Evolutionary conservation across 2,113 vertebrate genomes (phyloP).

Genomic region (Saimiri boliviensis): DNA sequence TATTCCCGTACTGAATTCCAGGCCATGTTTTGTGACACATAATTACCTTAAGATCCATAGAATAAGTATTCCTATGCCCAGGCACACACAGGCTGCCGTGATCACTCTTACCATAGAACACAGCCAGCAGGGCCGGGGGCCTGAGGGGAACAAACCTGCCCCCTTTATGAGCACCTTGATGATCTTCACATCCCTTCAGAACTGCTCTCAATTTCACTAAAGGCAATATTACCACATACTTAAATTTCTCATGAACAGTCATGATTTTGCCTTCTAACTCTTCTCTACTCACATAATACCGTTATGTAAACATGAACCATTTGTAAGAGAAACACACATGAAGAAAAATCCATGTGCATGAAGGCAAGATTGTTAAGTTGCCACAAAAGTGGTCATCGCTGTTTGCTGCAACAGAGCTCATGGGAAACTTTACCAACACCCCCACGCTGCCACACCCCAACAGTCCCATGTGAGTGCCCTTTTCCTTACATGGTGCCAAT

Average conservation of each 20-base stretch:
- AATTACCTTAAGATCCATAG: not conserved
- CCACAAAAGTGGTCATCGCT: not conserved
- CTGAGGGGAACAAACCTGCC: not conserved
- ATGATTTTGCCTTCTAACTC: not conserved
- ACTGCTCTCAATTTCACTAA: not conserved
- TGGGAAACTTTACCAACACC: not conserved
- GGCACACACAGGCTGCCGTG: not conserved
- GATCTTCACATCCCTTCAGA: not conserved
- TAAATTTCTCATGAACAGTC: not conserved
- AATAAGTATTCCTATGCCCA: not conserved
- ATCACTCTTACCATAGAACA: not conserved
- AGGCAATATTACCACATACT: not conserved
- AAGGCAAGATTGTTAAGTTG: not conserved
- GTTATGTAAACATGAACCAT: not conserved
- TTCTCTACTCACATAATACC: not conserved
- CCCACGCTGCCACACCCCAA: not conserved
- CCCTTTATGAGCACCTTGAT: not conserved
- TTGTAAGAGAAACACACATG: not conserved
- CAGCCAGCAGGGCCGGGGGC: not conserved
- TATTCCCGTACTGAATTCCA: not conserved
- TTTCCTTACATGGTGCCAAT: not conserved
- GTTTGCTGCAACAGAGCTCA: not conserved
- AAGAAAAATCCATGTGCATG: not conserved
- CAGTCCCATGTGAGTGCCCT: not conserved
- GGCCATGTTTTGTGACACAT: not conserved